Conservation (phyloP, 2,113 vertebrate genomes). For the Sceloporus tristichus region DNA sequence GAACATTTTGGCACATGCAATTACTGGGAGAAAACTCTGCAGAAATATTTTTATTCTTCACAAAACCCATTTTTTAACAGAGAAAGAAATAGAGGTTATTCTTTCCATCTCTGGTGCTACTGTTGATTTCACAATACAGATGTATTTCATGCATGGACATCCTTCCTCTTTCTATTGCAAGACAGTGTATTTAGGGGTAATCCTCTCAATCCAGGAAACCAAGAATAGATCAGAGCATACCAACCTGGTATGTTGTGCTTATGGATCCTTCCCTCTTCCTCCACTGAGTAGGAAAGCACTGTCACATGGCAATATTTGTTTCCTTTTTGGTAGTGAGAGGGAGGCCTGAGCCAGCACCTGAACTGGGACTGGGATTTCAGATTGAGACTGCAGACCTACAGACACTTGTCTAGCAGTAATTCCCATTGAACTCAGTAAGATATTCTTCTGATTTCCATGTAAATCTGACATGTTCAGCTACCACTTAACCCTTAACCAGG, state of each 20-base stretch:
- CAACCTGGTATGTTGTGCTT: no score
- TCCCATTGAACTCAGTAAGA: neutral
- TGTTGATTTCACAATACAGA: neutral
- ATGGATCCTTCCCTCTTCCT: neutral
- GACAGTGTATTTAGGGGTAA: neutral
- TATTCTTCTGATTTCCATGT: neutral
- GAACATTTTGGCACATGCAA: no score
- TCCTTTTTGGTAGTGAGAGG: neutral
- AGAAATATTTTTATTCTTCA: no score
- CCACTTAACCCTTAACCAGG: neutral
- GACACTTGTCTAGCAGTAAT: neutral
- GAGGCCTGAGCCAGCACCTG: no score
- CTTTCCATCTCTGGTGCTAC: neutral
- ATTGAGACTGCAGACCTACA: no score
- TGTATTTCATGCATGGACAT: neutral
- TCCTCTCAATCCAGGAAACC: neutral
- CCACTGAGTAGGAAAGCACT: neutral
- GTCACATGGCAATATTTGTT: neutral
- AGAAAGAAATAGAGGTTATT: no score
- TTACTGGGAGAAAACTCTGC: no score
- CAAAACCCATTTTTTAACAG: no score
- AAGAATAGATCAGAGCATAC: neutral
- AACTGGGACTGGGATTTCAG: no score
- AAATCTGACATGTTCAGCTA: neutral
- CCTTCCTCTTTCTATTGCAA: neutral